Conservation (phyloP, 1,140 invertebrate genomes). For the Ostrea edulis region DNA sequence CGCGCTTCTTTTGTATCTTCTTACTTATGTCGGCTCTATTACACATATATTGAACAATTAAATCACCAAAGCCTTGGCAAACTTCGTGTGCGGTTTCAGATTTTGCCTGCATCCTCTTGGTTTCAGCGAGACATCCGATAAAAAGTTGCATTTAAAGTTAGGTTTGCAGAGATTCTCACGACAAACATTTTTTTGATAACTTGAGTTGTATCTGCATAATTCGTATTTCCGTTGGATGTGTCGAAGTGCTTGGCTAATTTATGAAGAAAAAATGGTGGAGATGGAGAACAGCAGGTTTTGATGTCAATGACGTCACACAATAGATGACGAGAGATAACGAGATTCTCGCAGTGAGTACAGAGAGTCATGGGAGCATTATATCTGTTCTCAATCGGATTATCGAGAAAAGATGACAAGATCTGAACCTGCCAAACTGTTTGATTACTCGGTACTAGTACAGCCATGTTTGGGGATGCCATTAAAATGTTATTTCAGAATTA, state of each 20-base stretch:
- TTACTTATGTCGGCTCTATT: conserved; percentile 4
- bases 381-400: not conserved
- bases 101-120: not conserved
- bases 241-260: conserved; percentile 11
- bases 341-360: not conserved
- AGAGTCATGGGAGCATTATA: conserved; percentile 4
- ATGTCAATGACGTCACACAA: conserved; percentile 8
- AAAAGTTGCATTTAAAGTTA: not conserved
- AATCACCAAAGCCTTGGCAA: not conserved
- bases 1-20: conserved; percentile 24
- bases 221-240: not conserved
- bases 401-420: not conserved
- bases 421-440: not conserved
- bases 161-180: not conserved
- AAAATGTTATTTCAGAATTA: not conserved
- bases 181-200: conserved; percentile 2
- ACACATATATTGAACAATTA: conserved; percentile 39
- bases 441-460: not conserved
- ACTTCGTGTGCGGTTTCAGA: conserved; percentile 24
- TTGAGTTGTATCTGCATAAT: not conserved
- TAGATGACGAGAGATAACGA: conserved; percentile 32
- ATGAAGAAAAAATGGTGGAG: conserved; percentile 7
- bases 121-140: not conserved
- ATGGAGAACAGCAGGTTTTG: conserved; percentile 11
- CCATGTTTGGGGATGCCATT: not conserved